Evolutionary conservation across 2,888 invertebrate genomes (phyloP).

Genomic region (Acholoe squamosa): DNA sequence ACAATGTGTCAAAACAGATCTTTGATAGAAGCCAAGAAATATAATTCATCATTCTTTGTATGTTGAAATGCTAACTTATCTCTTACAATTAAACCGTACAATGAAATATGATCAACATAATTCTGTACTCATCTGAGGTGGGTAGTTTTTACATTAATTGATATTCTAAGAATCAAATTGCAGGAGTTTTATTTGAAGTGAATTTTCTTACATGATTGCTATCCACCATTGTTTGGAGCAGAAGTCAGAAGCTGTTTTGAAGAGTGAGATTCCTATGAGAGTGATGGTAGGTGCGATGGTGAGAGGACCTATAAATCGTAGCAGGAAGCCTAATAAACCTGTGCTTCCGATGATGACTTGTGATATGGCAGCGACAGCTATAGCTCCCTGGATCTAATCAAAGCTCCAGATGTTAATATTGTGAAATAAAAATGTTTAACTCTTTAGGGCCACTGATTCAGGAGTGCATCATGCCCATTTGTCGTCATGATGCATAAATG

Average conservation of each 20-base stretch:
- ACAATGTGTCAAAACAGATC: no score
- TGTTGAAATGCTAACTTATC: neutral
- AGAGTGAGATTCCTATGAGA: conserved; percentile 38
- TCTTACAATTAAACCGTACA: neutral
- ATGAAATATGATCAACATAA: neutral
- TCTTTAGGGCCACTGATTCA: no score
- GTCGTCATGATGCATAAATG: no score
- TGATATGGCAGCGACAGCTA: conserved; percentile 30
- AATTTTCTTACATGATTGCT: conserved; percentile 35
- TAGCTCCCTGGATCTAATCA: conserved; percentile 43
- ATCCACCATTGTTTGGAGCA: conserved; percentile 52
- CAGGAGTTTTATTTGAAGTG: neutral
- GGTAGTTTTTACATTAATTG: neutral
- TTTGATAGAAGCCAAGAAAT: no score
- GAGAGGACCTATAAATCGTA: conserved; percentile 50
- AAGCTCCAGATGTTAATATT: no score
- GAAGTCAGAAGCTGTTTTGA: conserved; percentile 45
- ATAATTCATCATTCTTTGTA: no score
- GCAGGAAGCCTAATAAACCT: neutral
- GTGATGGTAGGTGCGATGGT: conserved; percentile 42
- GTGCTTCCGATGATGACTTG: conserved; percentile 17
- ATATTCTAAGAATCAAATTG: neutral
- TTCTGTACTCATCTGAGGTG: neutral
- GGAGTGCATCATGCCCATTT: no score
- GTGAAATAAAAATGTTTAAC: no score